Percentiles rank a stretch among this genome's conserved stretches.
These are phyloP conservation scores for Brachirus orientalis DNA, from an alignment of 2,113 vertebrate genomes.

Conservation along the genomic window DNA sequence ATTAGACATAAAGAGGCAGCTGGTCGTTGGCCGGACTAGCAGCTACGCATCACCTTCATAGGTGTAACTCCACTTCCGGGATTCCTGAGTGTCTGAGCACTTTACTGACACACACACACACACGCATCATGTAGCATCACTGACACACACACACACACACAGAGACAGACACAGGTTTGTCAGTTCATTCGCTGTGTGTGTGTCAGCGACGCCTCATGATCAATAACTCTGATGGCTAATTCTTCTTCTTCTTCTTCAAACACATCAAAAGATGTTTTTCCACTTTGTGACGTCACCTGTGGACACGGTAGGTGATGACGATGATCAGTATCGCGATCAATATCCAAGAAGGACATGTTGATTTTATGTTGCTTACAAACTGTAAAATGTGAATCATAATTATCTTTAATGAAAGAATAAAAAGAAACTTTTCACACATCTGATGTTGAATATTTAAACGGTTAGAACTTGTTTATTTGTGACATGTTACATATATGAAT, in stretches of 20 bases:
- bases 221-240: not conserved
- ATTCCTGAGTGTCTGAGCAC: not conserved
- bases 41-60: no score
- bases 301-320: conserved; percentile 38
- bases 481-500: no score
- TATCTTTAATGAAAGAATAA: no score
- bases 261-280: not conserved
- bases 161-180: not conserved
- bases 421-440: no score
- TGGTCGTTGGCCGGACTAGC: no score
- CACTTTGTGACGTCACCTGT: conserved; percentile 43
- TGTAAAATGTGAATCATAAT: no score
- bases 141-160: not conserved
- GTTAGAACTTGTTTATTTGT: no score
- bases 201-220: not conserved
- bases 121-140: no score
- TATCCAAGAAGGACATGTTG: not conserved
- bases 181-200: not conserved
- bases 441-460: no score
- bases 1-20: no score
- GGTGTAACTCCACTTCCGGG: not conserved
- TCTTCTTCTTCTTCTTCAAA: not conserved
- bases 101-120: no score
- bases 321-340: not conserved
- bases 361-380: no score